These are phyloP conservation scores for Calameuta filiformis DNA, from an alignment of 2,888 invertebrate genomes.

Conservation along the genomic window DNA sequence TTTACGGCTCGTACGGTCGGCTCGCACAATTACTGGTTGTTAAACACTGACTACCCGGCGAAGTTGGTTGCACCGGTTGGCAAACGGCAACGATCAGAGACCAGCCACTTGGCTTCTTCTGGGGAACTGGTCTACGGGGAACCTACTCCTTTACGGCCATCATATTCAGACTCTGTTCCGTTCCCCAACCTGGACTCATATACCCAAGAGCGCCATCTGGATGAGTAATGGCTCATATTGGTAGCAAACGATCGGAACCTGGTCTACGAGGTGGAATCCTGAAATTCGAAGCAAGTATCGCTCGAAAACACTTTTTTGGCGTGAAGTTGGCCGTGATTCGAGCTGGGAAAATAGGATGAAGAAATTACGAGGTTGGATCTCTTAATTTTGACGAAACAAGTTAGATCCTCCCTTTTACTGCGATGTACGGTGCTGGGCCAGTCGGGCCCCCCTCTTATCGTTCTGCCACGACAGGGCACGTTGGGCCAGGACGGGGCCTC, in stretches of 20 bases:
- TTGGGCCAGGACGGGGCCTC: neutral
- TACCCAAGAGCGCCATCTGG: neutral
- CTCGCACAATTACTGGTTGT: slow-evolving; percentile 60
- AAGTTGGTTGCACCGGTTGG: slow-evolving; percentile 30
- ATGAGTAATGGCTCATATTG: neutral
- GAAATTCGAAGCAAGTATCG: neutral
- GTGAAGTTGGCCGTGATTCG: neutral
- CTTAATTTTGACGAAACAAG: slow-evolving; percentile 61
- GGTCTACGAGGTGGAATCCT: neutral
- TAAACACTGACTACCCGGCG: slow-evolving; percentile 45
- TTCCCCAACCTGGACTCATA: neutral
- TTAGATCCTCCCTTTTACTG: slow-evolving; percentile 34
- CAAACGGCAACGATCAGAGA: neutral
- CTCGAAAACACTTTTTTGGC: neutral
- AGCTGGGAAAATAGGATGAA: slow-evolving; percentile 48
- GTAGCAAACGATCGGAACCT: neutral
- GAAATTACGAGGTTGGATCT: slow-evolving; percentile 60
- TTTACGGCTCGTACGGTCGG: slow-evolving; percentile 56
- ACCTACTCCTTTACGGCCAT: neutral
- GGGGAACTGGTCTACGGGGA: neutral
- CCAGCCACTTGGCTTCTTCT: neutral
- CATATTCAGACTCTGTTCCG: neutral
- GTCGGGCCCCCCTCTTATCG: slow-evolving; percentile 16
- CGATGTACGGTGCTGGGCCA: slow-evolving; percentile 9
- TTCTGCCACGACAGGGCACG: slow-evolving; percentile 21